Base-by-base conservation (phyloP, 2,797 vertebrate genomes). In the Peromyscus melanophrys region DNA sequence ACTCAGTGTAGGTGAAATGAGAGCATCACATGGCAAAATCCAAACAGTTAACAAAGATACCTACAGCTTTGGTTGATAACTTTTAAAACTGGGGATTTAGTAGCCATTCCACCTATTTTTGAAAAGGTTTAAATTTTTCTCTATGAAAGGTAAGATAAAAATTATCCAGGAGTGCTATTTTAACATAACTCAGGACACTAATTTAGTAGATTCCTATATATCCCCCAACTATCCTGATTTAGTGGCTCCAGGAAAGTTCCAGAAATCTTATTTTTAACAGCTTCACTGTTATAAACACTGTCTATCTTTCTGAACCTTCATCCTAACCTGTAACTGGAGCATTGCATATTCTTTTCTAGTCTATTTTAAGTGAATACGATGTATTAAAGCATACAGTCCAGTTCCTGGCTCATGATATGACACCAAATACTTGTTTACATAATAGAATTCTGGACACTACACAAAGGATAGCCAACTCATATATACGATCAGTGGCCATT, bases 211-310 rank as follows among this genome's bases (percentile, higher is more conserved):
- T 76, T 90, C n/a, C 29, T 49, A 63, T 19, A 34, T 93, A 71
- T 40, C 13, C 9, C 12, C 21, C 43, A 75, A 89, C 63, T 31
- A 76, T 84, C 75, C 49, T 80, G 25, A 91, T 82, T 89, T 95
- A 76, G 46, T 75, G 37, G 11, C 55, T 81, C 83, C 69, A 92
- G 25, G 16, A 43, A 76, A 81, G 29, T 7, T 76, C 76, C 46
- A 65, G 76, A 90, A 90, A 89, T 76, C 61, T 94, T 81, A 17
- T 84, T 90, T 93, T 87, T 59, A 77, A 82, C 16, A 73, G 29
- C 11, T 13, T 67, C 9, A 14, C 8, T 92, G 5, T 83, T 84
- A 67, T n/a, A 69, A 85, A 94, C 29, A 37, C 93, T 34, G 4
- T 75, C 31, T 76, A 16, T 3, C 25, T 95, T 34, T 88, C 4